Base-by-base conservation (phyloP, 2,888 invertebrate genomes). In the Apodemia duryi region DNA sequence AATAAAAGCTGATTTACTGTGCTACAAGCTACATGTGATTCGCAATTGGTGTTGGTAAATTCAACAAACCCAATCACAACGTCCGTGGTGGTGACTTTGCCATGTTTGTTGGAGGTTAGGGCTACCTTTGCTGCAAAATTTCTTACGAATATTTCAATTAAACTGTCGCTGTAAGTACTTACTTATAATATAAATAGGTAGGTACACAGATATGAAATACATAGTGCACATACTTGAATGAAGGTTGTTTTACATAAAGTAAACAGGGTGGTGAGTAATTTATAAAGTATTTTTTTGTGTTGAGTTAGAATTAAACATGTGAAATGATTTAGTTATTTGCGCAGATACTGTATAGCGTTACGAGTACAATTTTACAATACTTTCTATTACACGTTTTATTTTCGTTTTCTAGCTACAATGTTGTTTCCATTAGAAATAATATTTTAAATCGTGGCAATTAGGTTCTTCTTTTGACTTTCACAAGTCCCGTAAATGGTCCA, bases 41-140 rank as follows among this genome's bases (percentile, higher is more conserved):
- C n/a, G 29, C 9, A 54, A 54, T 54, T 28, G 54, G 54, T 54
- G 54, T 54, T 54, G 54, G 54, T 54, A 54, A 54, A 54, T 54
- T 54, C 54, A 54, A 54, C 29, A 54, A 54, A 1, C 28, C 54
- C 54, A 28, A 28, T 54, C 54, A 54, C 54, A 54, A 54, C 54
- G 28, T 54, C 54, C 28, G 54, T 9, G 54, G 29, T 54, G 54
- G 29, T 54, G 10, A 54, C 28, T 54, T 54, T 54, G 29, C 54
- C 29, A 29, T 54, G 29, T 54, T 54, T 54, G 54, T 54, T 54
- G 54, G 32, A 54, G 32, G 32, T 54, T 54, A 54, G 10, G 54
- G 54, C 29, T 54, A 32, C 54, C 32, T 21, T 21, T 21, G 21
- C 21, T 21, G 32, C 54, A 54, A 52, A 52, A 28, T 52, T 52